Evolutionary conservation across 2,113 vertebrate genomes (phyloP), one percentile per base, ranked within the genome.

Genomic region (Ptychochromis oligacanthus): DNA sequence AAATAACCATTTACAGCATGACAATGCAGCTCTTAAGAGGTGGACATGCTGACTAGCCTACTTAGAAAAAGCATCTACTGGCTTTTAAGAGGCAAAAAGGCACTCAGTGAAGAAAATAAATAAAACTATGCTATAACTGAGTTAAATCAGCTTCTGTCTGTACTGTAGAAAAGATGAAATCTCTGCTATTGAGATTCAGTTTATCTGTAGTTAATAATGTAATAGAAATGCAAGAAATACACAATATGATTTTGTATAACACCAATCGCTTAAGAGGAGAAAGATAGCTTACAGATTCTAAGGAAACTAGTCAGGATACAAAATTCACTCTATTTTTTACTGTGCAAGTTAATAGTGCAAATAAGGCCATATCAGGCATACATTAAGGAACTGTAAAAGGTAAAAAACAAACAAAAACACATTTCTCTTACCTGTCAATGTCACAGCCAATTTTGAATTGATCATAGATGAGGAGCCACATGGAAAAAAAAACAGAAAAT

Each of bases 381-480:
- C 5, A 62, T 12, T 3, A 14, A 74, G 2, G 1, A 26, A 75
- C 17, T 31, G 65, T 20, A 72, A 72, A 52, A 72, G 65, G 65
- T 52, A 6, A 64, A 36, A 15, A 67, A 58, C 4, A 34, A 24
- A 54, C 7, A 36, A 4, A 10, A n/a, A 43, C 7, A 52, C 0
- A 1, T 4, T 54, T 36, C 4, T 85, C 91, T 84, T 91, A 93
- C 92, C 92, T 93, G 92, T 75, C 11, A 36, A 3, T 1, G 18
- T 18, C 62, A 52, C 20, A 28, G 22, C 5, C 7, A 1, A 75
- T 80, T 70, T 74, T 18, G 22, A 82, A 62, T 67, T 36, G 79
- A 78, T 12, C 46, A 14, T 18, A 18, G 75, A 83, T 3, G 61
- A 58, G 55, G 56, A 86, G 81, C 67, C 81, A 84, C 92, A 93